Conservation (phyloP, 2,888 invertebrate genomes). For the Priocnemis perturbator region DNA sequence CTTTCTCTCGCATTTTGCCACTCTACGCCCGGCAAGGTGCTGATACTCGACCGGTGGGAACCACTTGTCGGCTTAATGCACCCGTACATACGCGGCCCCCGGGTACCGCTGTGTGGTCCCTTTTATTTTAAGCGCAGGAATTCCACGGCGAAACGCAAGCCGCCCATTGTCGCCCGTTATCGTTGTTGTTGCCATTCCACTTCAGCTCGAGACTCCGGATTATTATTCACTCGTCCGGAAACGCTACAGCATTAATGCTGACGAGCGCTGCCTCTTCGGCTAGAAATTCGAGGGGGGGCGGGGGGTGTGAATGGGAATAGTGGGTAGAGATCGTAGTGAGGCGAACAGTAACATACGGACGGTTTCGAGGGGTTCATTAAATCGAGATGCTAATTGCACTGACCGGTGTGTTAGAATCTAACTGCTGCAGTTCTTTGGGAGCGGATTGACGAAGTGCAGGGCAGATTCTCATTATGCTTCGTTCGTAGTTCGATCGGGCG, state of each 20-base stretch:
- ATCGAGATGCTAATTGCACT: conserved; percentile 70
- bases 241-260: conserved; percentile 70
- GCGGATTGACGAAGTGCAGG: background rate
- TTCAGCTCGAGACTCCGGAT: conserved; percentile 50
- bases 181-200: background rate
- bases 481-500: too few species aligned
- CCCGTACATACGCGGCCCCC: conserved; percentile 12
- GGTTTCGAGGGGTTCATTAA: conserved; percentile 67
- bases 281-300: conserved; percentile 27
- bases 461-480: too few species aligned
- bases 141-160: conserved; percentile 43
- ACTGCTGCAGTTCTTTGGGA: background rate
- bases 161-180: conserved; percentile 30
- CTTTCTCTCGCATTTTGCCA: conserved; percentile 25
- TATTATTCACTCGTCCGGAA: conserved; percentile 72
- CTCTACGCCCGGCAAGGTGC: conserved; percentile 43
- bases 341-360: conserved; percentile 71
- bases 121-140: conserved; percentile 69
- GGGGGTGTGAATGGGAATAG: conserved; percentile 30
- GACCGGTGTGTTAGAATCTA: conserved; percentile 21
- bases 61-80: conserved; percentile 68
- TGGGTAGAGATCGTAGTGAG: conserved; percentile 33
- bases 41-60: conserved; percentile 68
- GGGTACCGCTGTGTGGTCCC: conserved; percentile 24
- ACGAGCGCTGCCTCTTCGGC: conserved; percentile 57